Percentiles rank a stretch among this genome's conserved stretches.
phyloP scores from a whole-genome alignment of 2,113 vertebrate genomes.

The Colius striatus region DNA sequence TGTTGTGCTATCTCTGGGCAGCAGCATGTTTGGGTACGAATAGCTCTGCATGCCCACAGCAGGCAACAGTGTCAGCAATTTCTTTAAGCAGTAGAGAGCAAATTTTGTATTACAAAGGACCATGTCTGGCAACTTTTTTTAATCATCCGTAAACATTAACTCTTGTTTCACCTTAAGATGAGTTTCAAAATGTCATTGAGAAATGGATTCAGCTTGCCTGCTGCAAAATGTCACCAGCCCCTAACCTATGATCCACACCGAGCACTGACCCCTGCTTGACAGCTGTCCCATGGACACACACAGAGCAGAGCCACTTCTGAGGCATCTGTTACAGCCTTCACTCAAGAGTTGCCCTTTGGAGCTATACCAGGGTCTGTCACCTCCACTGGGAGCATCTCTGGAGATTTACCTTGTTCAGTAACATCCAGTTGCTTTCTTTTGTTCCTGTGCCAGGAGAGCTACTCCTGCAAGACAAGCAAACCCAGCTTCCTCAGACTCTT shows the following conservation, averaged over 20 bases:
- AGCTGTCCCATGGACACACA: not conserved
- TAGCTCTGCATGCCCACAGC: not conserved
- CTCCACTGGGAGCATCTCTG: not conserved
- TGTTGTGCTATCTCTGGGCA: not conserved
- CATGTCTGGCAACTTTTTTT: not conserved
- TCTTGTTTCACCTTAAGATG: not conserved
- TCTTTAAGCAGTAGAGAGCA: not conserved
- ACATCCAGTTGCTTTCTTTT: not conserved
- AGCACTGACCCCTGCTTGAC: rapidly evolving
- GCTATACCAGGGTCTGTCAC: not conserved
- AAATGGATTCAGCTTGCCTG: not conserved
- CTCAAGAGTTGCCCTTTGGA: not conserved
- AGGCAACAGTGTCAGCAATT: not conserved
- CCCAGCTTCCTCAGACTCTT: not conserved
- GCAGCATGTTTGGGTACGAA: not conserved
- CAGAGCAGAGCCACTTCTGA: not conserved
- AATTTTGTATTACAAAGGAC: not conserved
- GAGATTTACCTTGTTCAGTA: not conserved
- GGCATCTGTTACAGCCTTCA: not conserved
- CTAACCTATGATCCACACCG: rapidly evolving
- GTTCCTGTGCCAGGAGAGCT: not conserved
- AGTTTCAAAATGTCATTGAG: not conserved
- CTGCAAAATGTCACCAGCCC: not conserved
- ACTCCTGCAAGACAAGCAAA: not conserved
- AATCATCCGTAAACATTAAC: not conserved